These are phyloP conservation scores for Anabacerthia variegaticeps DNA, from an alignment of 2,797 vertebrate genomes.

Conservation along the genomic window DNA sequence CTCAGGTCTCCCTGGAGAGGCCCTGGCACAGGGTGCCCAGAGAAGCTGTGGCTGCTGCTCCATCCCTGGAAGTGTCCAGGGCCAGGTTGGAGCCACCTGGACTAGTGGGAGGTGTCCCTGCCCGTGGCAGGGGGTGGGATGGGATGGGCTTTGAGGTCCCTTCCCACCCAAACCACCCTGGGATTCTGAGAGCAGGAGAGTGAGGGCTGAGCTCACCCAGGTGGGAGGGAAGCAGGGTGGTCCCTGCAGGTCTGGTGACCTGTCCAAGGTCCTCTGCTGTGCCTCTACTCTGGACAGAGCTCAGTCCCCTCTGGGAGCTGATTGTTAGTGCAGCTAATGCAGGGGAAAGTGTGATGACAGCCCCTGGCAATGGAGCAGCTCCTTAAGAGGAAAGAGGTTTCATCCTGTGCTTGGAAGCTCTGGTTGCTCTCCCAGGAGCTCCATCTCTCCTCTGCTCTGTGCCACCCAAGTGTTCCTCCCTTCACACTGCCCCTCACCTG, in stretches of 20 bases:
- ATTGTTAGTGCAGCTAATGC: neutral
- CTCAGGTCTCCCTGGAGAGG: neutral
- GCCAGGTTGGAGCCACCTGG: accelerated
- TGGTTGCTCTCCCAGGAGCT: neutral
- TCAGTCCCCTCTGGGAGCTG: neutral
- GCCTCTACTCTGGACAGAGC: neutral
- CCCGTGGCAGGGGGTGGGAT: no score
- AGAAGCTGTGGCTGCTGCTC: neutral
- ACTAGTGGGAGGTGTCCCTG: accelerated
- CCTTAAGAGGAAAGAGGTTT: neutral
- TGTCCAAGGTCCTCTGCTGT: accelerated
- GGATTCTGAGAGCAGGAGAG: neutral
- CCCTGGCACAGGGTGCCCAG: neutral
- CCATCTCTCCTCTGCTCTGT: neutral
- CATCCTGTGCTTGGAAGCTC: neutral
- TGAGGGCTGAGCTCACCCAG: neutral
- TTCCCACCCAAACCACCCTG: neutral
- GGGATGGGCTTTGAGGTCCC: accelerated
- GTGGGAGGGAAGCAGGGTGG: neutral
- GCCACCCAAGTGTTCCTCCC: neutral
- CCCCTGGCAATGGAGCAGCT: neutral
- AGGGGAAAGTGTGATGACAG: neutral
- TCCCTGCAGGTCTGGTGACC: neutral
- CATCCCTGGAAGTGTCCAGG: accelerated
- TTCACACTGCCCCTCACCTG: neutral